Conservation (phyloP, 2,888 invertebrate genomes). For the Caradrina clavipalpis region DNA sequence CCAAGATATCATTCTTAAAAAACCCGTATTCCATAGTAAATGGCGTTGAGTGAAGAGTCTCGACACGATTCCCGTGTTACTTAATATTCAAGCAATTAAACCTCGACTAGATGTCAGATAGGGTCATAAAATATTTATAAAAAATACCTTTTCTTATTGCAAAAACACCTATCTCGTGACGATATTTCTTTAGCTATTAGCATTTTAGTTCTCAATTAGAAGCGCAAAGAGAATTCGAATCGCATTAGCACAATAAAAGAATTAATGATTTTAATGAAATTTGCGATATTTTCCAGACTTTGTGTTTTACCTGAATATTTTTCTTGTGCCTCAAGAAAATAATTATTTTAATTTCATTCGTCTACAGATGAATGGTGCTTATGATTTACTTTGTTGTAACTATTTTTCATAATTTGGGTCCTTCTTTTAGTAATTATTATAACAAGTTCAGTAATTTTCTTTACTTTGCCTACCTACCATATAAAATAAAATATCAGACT, state of each 20-base stretch:
- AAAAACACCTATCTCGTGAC: neutral
- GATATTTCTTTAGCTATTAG: neutral
- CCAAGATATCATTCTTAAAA: constrained; percentile 74
- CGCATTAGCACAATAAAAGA: constrained; percentile 20
- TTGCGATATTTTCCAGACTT: constrained; percentile 5
- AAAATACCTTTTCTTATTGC: neutral
- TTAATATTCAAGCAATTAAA: constrained; percentile 80
- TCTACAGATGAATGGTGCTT: neutral
- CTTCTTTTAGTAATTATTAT: neutral
- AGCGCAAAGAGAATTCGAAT: constrained; percentile 3
- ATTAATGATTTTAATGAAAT: constrained; percentile 15
- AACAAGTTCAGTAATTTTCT: neutral
- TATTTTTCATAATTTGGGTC: neutral
- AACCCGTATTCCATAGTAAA: constrained; percentile 72
- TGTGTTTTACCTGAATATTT: neutral
- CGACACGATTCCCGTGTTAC: constrained; percentile 63
- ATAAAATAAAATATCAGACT: constrained; percentile 33
- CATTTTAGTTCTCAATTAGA: constrained; percentile 13
- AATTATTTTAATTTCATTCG: constrained; percentile 15
- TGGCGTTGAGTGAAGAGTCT: constrained; percentile 64
- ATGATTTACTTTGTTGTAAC: constrained; percentile 3
- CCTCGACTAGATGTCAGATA: constrained; percentile 44
- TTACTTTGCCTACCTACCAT: neutral
- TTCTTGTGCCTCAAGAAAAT: neutral
- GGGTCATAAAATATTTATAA: constrained; percentile 3